Conservation (phyloP, 2,888 invertebrate species). For the Anticlea derivata region DNA sequence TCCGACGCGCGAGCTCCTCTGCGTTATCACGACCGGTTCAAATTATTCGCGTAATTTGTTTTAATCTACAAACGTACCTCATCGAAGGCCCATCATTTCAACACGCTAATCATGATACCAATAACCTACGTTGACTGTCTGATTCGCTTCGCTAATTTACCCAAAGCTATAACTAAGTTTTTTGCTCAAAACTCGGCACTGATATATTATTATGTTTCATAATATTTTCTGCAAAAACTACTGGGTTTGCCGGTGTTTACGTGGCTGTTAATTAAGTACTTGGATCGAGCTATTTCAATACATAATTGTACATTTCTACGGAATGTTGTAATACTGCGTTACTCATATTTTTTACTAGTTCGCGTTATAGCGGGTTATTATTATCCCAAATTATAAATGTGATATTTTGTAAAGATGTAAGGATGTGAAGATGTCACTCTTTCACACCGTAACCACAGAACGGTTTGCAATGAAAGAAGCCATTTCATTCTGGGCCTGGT, state of each 20-base stretch:
- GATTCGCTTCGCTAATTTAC: constrained; percentile 12
- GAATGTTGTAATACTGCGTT: not conserved
- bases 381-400: too few relatives aligned
- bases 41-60: constrained; percentile 31
- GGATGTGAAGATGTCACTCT: too few relatives aligned
- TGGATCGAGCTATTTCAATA: constrained; percentile 1
- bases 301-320: constrained; percentile 5
- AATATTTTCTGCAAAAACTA: constrained; percentile 18
- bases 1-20: constrained; percentile 73
- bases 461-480: too few relatives aligned
- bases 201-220: constrained; percentile 24
- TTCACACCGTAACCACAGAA: too few relatives aligned
- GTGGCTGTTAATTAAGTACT: constrained; percentile 3
- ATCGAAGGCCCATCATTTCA: not conserved
- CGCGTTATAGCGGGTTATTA: too few relatives aligned
- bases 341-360: not conserved
- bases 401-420: too few relatives aligned
- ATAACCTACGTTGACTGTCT: constrained; percentile 1
- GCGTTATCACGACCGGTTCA: constrained; percentile 45
- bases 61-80: constrained; percentile 11
- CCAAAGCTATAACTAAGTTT: constrained; percentile 13
- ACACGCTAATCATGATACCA: constrained; percentile 1
- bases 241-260: constrained; percentile 19
- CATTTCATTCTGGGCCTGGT: too few relatives aligned
- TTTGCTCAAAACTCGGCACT: constrained; percentile 13